These are phyloP conservation scores for Mus musculus DNA, from an alignment of 2,113 vertebrate genomes.

Conservation along the genomic window GRCm39 chr2:57642501-57643000, in stretches of 20 bases:
- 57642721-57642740: neutral
- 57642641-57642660: neutral
- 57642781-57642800: neutral
- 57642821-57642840: neutral
- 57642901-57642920: neutral
- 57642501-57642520: neutral
- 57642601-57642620: neutral
- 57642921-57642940: neutral
- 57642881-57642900: neutral
- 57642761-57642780: neutral
- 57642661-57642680: neutral
- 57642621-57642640: neutral
- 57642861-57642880: too few species aligned
- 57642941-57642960: neutral
- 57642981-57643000: too few species aligned
- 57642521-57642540: neutral
- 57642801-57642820: neutral
- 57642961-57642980: neutral
- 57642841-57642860: neutral
- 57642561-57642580: conserved; percentile 32
- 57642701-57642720: neutral
- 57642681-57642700: too few species aligned
- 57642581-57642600: neutral
- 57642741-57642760: neutral
- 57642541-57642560: neutral